These are phyloP conservation scores for Lasius platythorax DNA, from an alignment of 2,888 invertebrate species.

Conservation along the genomic window DNA sequence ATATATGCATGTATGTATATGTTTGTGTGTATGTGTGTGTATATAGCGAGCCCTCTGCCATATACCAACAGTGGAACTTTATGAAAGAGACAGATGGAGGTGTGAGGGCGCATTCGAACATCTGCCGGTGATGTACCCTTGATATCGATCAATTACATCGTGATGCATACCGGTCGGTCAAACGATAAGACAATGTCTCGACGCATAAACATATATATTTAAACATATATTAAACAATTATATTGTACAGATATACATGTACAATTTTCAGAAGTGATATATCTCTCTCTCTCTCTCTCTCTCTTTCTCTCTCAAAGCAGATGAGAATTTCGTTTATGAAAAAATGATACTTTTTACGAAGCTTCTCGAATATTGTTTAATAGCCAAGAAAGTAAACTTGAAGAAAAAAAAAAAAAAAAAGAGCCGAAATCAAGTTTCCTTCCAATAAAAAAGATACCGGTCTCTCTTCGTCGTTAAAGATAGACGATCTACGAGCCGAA, in stretches of 20 bases:
- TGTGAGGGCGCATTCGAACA: slow-evolving; percentile 81
- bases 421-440: slow-evolving; percentile 40
- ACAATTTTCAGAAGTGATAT: too few relatives aligned
- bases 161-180: slow-evolving; percentile 59
- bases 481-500: slow-evolving; percentile 57
- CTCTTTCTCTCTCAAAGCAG: too few relatives aligned
- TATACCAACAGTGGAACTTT: slow-evolving; percentile 62
- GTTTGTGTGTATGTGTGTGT: not conserved
- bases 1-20: not conserved
- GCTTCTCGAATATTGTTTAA: not conserved
- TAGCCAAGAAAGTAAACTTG: not conserved
- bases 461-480: slow-evolving; percentile 21
- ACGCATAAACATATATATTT: not conserved
- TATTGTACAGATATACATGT: too few relatives aligned
- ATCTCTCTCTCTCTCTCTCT: too few relatives aligned
- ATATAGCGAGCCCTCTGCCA: slow-evolving; percentile 56
- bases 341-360: not conserved
- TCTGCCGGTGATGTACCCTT: slow-evolving; percentile 81
- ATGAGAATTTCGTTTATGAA: not conserved
- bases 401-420: not conserved
- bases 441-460: slow-evolving; percentile 47
- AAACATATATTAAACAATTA: not conserved
- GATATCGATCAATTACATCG: slow-evolving; percentile 80
- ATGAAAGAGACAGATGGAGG: slow-evolving; percentile 81
- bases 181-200: slow-evolving; percentile 51